Evolutionary conservation across 2,113 vertebrate species (phyloP), one percentile per base, ranked within the genome.

Genomic region (Amblyopsis rosae): DNA sequence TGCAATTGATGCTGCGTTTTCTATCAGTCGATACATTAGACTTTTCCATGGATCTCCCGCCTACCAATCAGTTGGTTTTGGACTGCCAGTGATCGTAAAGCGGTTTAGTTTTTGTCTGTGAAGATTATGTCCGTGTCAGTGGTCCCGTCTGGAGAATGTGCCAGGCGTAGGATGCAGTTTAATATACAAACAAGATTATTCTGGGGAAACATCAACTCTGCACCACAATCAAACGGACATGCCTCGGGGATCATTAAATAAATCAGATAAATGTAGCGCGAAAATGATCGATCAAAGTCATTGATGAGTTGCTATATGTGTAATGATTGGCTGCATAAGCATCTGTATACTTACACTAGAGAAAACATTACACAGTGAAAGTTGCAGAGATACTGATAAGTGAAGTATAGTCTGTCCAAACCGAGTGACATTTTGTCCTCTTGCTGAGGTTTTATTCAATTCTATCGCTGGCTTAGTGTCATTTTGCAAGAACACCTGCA

Each of bases 271-370:
- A 90, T 71, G 64, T 72, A 88, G 84, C 59, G 88, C 76, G 64
- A 86, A 87, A 84, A 73, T 51, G 78, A 92, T 96, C 94, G 84
- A 94, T 95, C 93, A 60, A 64, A 71, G 88, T 83, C 91, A 94
- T 94, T 86, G 90, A 91, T 90, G 89, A 89, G 84, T 87, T 87
- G 83, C 73, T 87, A 91, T 93, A 90, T 86, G 83, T 86, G 76
- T 90, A 88, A 86, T 87, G 91, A 94, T 90, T 87, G 82, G 72
- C 69, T 79, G 17, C 26, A 26, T 26, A 26, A 80, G 82, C 79
- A 70, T 75, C 75, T 81, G 75, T 82, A 87, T 87, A 80, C 79
- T 90, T 75, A 81, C 79, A 84, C 79, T 73, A 26, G 77, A 26
- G 16, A 58, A 67, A 67, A 83, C 77, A 80, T 79, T 75, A 77